phyloP scores from a whole-genome alignment of 2,888 invertebrate genomes.

The Lepetodrilus schrolli region DNA sequence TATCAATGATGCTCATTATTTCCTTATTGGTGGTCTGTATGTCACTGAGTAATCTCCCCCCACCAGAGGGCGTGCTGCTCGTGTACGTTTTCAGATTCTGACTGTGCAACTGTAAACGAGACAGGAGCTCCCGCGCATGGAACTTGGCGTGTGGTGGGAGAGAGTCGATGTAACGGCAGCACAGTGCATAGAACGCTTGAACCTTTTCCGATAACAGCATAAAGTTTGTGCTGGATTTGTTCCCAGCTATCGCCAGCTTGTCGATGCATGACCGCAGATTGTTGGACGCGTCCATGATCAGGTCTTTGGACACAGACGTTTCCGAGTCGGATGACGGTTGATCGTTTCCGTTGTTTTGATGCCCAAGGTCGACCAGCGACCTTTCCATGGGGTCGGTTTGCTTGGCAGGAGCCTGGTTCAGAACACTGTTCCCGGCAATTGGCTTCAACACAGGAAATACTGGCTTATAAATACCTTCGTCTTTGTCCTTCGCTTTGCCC shows the following conservation, averaged over 20 bases:
- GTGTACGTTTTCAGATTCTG: constrained; percentile 67
- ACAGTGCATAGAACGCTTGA: constrained; percentile 87
- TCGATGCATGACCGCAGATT: constrained; percentile 64
- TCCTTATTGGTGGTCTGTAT: constrained; percentile 65
- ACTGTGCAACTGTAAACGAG: constrained; percentile 63
- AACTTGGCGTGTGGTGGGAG: constrained; percentile 91
- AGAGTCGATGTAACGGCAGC: constrained; percentile 87
- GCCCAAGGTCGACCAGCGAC: constrained; percentile 30
- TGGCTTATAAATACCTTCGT: constrained; percentile 53
- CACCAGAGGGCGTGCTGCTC: constrained; percentile 58
- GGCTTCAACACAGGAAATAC: constrained; percentile 52
- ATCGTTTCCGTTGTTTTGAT: not conserved
- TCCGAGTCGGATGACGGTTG: constrained; percentile 41
- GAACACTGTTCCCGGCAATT: constrained; percentile 15
- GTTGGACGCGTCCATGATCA: constrained; percentile 58
- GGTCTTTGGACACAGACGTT: constrained; percentile 55
- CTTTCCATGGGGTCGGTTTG: constrained; percentile 29
- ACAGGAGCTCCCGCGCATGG: constrained; percentile 82
- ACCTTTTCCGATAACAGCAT: constrained; percentile 85
- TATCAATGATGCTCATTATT: constrained; percentile 81
- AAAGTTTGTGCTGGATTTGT: constrained; percentile 80
- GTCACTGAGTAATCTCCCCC: constrained; percentile 60
- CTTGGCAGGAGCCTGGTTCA: not conserved
- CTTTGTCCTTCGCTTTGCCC: constrained; percentile 47
- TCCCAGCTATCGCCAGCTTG: constrained; percentile 61